phyloP scores from a whole-genome alignment of 2,797 vertebrate species.

The Uromys caudimaculatus region DNA sequence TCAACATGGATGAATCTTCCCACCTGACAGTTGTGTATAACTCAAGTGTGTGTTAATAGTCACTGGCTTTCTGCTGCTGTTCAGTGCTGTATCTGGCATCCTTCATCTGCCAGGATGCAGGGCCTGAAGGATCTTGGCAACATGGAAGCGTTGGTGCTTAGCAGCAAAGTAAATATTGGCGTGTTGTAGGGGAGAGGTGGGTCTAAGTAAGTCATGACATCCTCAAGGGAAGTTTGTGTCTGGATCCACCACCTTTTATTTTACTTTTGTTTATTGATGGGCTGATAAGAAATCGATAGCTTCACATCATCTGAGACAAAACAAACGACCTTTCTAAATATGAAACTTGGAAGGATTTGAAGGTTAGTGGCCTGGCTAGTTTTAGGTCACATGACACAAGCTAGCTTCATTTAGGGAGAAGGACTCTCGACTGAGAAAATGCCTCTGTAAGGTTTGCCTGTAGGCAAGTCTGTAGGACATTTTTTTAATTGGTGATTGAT shows the following conservation, averaged over 20 bases:
- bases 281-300: slow-evolving; percentile 16
- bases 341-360: background rate
- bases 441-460: background rate
- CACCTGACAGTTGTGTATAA: slow-evolving; percentile 66
- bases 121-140: slow-evolving; percentile 48
- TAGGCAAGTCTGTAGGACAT: background rate
- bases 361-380: background rate
- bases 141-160: slow-evolving; percentile 6
- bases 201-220: slow-evolving; percentile 3
- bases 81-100: slow-evolving; percentile 58
- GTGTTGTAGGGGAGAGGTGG: background rate
- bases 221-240: background rate
- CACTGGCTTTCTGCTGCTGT: slow-evolving; percentile 59
- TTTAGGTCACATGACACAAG: background rate
- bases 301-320: slow-evolving; percentile 28
- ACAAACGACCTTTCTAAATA: slow-evolving; percentile 3
- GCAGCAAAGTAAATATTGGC: slow-evolving; percentile 69
- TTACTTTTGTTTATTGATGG: background rate
- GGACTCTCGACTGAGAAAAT: background rate
- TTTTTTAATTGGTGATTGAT: background rate
- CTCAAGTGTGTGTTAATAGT: slow-evolving; percentile 66
- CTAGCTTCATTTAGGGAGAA: background rate
- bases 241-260: background rate
- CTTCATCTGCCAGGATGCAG: slow-evolving; percentile 51
- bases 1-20: slow-evolving; percentile 61